Evolutionary conservation across 1,140 invertebrate species (phyloP), one percentile per base, ranked within the genome.

Genomic region (Heliconius nattereri): DNA sequence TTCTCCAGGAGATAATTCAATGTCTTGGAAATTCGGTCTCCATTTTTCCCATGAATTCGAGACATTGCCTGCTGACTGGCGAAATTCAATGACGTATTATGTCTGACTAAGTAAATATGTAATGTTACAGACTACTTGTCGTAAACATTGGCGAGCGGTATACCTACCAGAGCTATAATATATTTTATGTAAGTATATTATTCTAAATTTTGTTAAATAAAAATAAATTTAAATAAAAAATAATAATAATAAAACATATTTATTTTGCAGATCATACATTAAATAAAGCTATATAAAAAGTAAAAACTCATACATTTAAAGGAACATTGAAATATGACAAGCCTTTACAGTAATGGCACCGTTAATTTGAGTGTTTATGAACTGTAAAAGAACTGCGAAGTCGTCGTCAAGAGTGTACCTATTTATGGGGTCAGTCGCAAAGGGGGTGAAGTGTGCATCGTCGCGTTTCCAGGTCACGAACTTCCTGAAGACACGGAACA

Each of bases 381-480:
- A 5, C 60, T 66, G 29, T 66, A 66, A 66, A 66, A 66, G 60
- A 66, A 66, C 60, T 29, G 60, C 60, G 60, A 29, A 66, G 60
- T 11, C 60, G 60, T 66, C 60, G 60, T 66, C 26, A 66, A 66
- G 60, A 13, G n/a, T 11, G n/a, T n/a, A n/a, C n/a, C 2, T 66
- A 66, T 66, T 66, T 26, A 66, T 66, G 45, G 49, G 73, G 73
- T 52, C 52, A 57, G 29, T 8, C 19, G 54, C 20, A 75, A 79
- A 75, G 32, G 37, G 72, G 72, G 71, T 13, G 20, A 52, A 71
- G 49, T 45, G 73, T 29, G 23, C 60, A 66, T 57, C 60, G 66
- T 75, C 60, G 26, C 29, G 78, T 79, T 75, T 79, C 75, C 73
- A 75, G 73, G 78, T 79, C 78, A 79, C 73, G 73, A 79, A 66